Conservation (phyloP, 2,113 vertebrate species). For the Sclerurus mexicanus region DNA sequence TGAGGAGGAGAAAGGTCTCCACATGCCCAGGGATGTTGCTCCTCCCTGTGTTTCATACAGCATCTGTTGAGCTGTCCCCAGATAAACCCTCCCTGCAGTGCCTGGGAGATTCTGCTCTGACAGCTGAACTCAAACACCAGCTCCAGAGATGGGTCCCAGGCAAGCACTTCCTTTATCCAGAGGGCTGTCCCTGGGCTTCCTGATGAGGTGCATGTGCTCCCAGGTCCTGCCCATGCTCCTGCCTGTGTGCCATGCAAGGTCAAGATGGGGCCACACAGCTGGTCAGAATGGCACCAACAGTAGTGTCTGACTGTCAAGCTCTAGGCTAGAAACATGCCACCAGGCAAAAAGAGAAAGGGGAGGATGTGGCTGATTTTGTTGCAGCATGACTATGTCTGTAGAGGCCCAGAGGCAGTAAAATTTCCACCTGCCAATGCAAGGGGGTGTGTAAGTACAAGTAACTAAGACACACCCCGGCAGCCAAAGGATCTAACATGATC, state of each 20-base stretch:
- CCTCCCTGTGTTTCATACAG: not conserved
- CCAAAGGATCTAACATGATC: not conserved
- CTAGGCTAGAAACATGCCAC: not conserved
- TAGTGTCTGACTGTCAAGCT: not conserved
- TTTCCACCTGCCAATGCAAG: not conserved
- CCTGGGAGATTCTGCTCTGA: not conserved
- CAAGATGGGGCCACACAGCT: not conserved
- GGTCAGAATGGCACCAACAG: not conserved
- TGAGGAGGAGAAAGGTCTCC: not conserved
- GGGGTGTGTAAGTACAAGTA: not conserved
- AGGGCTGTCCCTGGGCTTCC: not conserved
- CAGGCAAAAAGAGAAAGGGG: not conserved
- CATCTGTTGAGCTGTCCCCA: not conserved
- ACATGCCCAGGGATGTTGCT: not conserved
- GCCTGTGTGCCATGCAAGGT: accelerated
- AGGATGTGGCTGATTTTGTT: not conserved
- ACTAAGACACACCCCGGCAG: accelerated
- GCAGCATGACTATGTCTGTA: not conserved
- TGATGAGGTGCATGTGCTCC: accelerated
- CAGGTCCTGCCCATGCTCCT: not conserved
- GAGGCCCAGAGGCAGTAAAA: not conserved
- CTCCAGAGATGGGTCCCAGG: not conserved
- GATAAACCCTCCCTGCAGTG: not conserved
- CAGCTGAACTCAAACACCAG: not conserved
- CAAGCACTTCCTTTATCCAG: not conserved